Evolutionary conservation across 2,888 invertebrate genomes (phyloP).

Genomic region (Stratiomys singularior): DNA sequence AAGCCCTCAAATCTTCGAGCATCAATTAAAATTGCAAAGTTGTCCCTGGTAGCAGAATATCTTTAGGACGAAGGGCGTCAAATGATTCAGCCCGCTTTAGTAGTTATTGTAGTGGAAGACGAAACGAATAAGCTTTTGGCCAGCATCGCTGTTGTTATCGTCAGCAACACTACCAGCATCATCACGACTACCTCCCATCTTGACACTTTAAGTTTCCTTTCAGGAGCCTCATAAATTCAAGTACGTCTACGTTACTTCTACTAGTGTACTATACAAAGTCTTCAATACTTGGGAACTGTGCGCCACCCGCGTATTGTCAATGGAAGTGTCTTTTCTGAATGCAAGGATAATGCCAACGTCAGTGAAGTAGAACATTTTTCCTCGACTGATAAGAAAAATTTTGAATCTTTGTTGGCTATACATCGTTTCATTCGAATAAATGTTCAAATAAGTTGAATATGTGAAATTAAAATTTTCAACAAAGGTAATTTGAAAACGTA

Average conservation of each 20-base stretch:
- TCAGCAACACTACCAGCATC: background rate
- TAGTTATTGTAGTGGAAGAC: background rate
- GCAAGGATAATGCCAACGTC: too few relatives aligned
- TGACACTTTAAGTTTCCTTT: conserved; percentile 3
- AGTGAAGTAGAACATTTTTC: too few relatives aligned
- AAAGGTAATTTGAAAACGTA: too few relatives aligned
- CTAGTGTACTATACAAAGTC: conserved; percentile 2
- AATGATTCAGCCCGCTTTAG: conserved; percentile 13
- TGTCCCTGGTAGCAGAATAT: conserved; percentile 16
- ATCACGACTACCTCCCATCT: background rate
- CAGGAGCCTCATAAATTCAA: conserved; percentile 36
- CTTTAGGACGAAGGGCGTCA: conserved; percentile 3
- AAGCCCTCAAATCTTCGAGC: conserved; percentile 44
- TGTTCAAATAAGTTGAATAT: too few relatives aligned
- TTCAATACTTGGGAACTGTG: conserved; percentile 17
- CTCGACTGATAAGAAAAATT: too few relatives aligned
- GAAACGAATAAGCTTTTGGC: background rate
- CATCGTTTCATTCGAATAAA: too few relatives aligned
- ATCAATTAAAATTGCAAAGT: conserved; percentile 46
- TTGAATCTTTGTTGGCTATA: too few relatives aligned
- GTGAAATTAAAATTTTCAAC: too few relatives aligned
- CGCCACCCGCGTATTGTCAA: background rate
- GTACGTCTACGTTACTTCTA: conserved; percentile 34
- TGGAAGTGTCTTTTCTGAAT: background rate
- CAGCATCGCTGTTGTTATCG: background rate